Conservation (phyloP, 2,113 vertebrate species). For the Caranx ignobilis region DNA sequence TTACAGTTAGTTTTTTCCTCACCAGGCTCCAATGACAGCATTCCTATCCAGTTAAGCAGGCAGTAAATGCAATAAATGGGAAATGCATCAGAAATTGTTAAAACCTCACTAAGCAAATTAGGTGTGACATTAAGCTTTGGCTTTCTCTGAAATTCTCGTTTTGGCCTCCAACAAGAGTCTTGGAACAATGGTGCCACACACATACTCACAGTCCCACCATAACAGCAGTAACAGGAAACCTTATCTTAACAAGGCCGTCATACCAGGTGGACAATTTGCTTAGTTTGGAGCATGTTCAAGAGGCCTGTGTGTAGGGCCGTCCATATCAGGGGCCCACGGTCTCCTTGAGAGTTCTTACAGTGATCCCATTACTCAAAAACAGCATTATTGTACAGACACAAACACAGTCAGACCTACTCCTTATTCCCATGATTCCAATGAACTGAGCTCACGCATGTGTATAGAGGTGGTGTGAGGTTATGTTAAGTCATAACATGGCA, state of each 20-base stretch:
- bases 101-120: neutral
- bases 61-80: neutral
- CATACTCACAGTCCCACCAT: neutral
- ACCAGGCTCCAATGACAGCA: neutral
- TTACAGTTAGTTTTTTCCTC: neutral
- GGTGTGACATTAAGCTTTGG: slow-evolving; percentile 6
- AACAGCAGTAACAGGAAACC: slow-evolving; percentile 51
- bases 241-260: slow-evolving; percentile 69
- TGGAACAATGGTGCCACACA: slow-evolving; percentile 10
- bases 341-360: slow-evolving; percentile 58
- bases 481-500: neutral
- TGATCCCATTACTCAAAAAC: slow-evolving; percentile 43
- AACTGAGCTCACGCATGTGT: neutral
- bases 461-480: neutral
- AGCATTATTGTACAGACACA: slow-evolving; percentile 26
- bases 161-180: slow-evolving; percentile 9
- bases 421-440: slow-evolving; percentile 2
- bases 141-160: slow-evolving; percentile 12
- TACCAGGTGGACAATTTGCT: slow-evolving; percentile 72
- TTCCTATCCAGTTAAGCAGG: neutral
- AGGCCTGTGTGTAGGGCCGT: slow-evolving; percentile 42
- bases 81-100: neutral
- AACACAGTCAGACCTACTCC: neutral
- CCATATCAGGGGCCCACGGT: slow-evolving; percentile 51
- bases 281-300: slow-evolving; percentile 73